These are phyloP conservation scores for Collichthys lucidus DNA, from an alignment of 2,113 vertebrate species.

Conservation along the genomic window DNA sequence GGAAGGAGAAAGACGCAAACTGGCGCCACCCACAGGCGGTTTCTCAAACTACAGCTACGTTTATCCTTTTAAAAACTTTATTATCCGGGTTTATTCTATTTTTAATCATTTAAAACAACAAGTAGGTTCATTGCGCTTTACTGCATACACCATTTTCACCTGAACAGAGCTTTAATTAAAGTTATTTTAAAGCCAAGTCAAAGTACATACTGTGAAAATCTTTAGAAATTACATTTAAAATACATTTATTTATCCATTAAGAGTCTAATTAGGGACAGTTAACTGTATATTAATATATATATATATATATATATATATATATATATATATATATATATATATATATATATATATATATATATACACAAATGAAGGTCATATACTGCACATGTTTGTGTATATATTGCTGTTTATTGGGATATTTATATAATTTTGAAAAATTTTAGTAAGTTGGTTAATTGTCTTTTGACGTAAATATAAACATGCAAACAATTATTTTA, in stretches of 20 bases:
- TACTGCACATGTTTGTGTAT: neutral
- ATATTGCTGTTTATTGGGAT: neutral
- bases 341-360: no score
- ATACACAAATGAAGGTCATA: neutral
- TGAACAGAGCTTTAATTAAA: neutral
- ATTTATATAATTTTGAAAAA: neutral
- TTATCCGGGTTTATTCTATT: no score
- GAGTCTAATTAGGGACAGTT: no score
- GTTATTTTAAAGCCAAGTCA: no score
- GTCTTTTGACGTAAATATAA: neutral
- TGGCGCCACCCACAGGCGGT: slow-evolving; percentile 2
- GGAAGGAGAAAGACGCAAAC: neutral
- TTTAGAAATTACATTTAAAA: no score
- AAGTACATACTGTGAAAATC: no score
- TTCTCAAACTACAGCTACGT: no score
- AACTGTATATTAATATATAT: no score
- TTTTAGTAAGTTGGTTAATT: neutral
- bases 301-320: no score
- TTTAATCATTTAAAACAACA: neutral
- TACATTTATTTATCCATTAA: no score
- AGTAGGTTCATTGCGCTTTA: neutral
- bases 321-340: no score
- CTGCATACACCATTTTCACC: neutral
- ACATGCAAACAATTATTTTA: neutral
- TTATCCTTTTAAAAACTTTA: no score